Conservation (phyloP, 2,797 vertebrate species). For the Orientallactaga sibirica region DNA sequence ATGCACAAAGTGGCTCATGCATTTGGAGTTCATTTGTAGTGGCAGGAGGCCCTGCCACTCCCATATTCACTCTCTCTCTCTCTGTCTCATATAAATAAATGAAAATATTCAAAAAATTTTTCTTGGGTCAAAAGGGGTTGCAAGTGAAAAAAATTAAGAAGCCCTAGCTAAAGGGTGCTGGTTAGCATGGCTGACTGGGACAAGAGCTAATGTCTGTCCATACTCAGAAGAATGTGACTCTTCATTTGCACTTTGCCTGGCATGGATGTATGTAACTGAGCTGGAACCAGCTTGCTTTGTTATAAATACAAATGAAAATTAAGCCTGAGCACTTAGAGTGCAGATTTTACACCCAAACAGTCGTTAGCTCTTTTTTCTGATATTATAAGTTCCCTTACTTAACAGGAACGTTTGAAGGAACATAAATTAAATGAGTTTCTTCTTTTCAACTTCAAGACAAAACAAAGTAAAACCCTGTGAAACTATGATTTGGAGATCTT, state of each 20-base stretch:
- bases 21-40: no score
- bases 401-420: not conserved
- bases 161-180: not conserved
- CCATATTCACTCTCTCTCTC: no score
- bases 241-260: no score
- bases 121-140: not conserved
- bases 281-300: not conserved
- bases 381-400: not conserved
- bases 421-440: not conserved
- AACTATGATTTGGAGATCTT: not conserved
- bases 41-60: no score
- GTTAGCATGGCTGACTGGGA: fast-evolving
- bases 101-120: no score
- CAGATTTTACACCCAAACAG: not conserved
- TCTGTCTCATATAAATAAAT: no score
- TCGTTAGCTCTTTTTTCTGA: not conserved
- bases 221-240: no score
- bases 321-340: not conserved
- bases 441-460: not conserved
- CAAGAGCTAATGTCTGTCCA: fast-evolving
- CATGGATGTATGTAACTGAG: fast-evolving
- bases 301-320: not conserved
- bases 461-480: not conserved
- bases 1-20: no score
- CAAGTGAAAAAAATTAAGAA: not conserved